Percentiles rank a stretch among this genome's conserved stretches.
Evolutionary conservation across 2,113 vertebrate species (phyloP).

Genomic region (Acanthisitta chloris): DNA sequence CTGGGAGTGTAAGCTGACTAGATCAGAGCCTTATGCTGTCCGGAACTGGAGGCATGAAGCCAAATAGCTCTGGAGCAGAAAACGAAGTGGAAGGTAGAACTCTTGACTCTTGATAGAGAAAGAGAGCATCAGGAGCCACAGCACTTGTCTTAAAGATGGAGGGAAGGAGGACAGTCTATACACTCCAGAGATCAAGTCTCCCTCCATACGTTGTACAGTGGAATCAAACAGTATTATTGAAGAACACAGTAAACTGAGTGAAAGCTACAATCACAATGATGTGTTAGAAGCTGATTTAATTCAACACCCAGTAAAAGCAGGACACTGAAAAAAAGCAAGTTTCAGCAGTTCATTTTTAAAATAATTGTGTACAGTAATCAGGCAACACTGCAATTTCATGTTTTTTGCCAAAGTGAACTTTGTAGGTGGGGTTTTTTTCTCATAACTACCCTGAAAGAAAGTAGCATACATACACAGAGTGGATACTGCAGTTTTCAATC

Average conservation of each 20-base stretch:
- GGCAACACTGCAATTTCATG: neutral
- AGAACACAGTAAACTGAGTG: neutral
- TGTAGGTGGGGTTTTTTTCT: accelerated
- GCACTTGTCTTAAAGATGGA: neutral
- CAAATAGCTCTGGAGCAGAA: neutral
- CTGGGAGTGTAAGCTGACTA: neutral
- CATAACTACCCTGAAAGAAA: neutral
- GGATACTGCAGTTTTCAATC: neutral
- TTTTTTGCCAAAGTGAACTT: neutral
- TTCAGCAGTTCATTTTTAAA: neutral
- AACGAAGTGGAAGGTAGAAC: neutral
- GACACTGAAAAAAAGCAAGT: neutral
- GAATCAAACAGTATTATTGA: neutral
- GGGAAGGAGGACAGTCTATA: neutral
- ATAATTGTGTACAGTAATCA: neutral
- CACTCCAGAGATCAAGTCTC: neutral
- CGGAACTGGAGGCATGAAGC: neutral
- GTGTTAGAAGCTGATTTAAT: neutral
- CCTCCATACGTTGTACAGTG: accelerated
- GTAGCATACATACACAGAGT: neutral
- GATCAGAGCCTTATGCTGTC: neutral
- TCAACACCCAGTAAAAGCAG: neutral
- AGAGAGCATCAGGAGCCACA: neutral
- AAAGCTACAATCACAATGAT: neutral
- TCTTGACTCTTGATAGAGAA: neutral